phyloP scores from a whole-genome alignment of 2,113 vertebrate genomes.

The Maccullochella peelii region DNA sequence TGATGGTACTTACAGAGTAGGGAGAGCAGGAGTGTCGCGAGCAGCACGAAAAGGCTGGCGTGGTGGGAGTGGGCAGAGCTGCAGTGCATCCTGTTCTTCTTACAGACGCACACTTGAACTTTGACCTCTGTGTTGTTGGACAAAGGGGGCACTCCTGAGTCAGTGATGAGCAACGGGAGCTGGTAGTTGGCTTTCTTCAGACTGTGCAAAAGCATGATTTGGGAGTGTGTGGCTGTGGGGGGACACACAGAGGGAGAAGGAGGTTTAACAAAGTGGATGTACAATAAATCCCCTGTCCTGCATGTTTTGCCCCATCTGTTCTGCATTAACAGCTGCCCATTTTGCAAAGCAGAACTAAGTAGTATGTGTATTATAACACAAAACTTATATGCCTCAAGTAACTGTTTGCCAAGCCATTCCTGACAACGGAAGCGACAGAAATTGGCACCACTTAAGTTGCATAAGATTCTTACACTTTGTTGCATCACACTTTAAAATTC shows the following conservation, averaged over 20 bases:
- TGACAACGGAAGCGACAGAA: conserved; percentile 36
- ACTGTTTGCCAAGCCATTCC: conserved; percentile 9
- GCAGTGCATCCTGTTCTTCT: conserved; percentile 97
- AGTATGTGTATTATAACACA: neutral
- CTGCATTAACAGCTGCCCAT: neutral
- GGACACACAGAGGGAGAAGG: conserved; percentile 19
- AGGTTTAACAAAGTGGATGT: neutral
- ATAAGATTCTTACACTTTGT: conserved; percentile 64
- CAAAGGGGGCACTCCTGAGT: conserved; percentile 93
- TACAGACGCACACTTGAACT: conserved; percentile 97
- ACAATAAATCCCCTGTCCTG: neutral
- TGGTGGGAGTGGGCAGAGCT: conserved; percentile 84
- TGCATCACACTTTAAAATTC: conserved; percentile 66
- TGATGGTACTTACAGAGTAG: conserved; percentile 73
- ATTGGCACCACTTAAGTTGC: conserved; percentile 47
- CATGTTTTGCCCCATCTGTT: neutral
- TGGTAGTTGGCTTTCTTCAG: conserved; percentile 97
- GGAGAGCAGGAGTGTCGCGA: conserved; percentile 74
- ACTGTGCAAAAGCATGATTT: conserved; percentile 93
- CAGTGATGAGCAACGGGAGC: conserved; percentile 94
- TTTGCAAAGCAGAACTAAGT: conserved; percentile 31
- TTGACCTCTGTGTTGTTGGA: conserved; percentile 94
- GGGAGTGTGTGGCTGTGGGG: conserved; percentile 90
- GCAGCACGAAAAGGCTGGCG: conserved; percentile 81
- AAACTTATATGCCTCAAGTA: neutral